Conservation (phyloP, 2,113 vertebrate species). For the Dicentrarchus labrax region DNA sequence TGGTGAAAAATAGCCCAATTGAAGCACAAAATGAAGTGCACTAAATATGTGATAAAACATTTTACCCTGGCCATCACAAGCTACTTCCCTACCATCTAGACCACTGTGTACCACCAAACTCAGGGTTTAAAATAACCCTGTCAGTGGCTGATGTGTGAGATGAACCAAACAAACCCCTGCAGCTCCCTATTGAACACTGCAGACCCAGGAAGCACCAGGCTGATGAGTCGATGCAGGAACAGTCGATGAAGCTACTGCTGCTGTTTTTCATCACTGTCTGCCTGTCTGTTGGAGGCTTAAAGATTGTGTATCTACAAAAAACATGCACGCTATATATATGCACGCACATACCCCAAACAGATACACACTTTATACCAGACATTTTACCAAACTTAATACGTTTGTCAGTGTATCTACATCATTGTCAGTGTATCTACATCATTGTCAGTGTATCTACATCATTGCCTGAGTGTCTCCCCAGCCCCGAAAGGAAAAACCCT, state of each 20-base stretch:
- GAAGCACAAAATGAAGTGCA: background rate
- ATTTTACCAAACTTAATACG: background rate
- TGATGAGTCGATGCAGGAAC: constrained; percentile 62
- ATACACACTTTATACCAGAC: rapidly evolving
- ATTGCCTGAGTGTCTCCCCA: background rate
- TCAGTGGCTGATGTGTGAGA: constrained; percentile 50
- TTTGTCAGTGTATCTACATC: background rate
- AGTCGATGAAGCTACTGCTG: constrained; percentile 58
- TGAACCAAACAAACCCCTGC: constrained; percentile 57
- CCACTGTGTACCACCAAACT: constrained; percentile 38
- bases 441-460: background rate
- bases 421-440: no score
- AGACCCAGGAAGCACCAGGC: constrained; percentile 50
- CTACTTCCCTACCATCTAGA: background rate
- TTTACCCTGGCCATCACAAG: background rate
- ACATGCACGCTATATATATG: background rate
- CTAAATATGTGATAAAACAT: background rate
- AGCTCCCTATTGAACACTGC: constrained; percentile 51
- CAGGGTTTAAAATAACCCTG: constrained; percentile 61
- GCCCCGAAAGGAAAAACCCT: constrained; percentile 43
- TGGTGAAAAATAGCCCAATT: background rate
- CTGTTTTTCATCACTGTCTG: constrained; percentile 64
- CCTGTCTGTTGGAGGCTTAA: constrained; percentile 30
- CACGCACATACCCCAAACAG: background rate
- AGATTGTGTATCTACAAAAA: constrained; percentile 16